A percentile compares a stretch with the other conserved stretches of the same genome.
Evolutionary conservation across 2,113 vertebrate species (phyloP).

Genomic region (Octodon degus): DNA sequence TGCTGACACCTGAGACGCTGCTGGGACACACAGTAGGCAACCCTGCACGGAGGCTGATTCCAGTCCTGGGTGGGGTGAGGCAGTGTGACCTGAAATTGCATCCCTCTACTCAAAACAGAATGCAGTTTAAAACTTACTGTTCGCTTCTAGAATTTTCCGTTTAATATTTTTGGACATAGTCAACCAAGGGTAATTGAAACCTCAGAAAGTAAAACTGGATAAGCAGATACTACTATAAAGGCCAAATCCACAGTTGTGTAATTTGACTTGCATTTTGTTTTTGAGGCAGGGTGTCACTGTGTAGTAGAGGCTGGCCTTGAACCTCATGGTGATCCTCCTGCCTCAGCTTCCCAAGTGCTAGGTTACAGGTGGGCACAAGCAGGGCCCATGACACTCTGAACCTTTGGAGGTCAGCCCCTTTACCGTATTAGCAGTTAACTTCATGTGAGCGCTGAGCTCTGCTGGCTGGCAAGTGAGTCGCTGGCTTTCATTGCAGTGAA

Average conservation of each 20-base stretch:
- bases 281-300: background rate
- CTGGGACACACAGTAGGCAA: background rate
- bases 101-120: background rate
- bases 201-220: background rate
- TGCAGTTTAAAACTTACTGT: background rate
- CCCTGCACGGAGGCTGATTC: background rate
- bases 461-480: background rate
- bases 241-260: background rate
- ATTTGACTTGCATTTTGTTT: background rate
- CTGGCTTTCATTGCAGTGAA: background rate
- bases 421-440: slow-evolving; percentile 3
- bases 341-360: background rate
- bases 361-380: background rate
- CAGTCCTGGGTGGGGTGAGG: background rate
- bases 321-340: background rate
- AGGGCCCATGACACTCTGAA: background rate
- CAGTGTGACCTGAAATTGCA: background rate
- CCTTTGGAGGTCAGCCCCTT: background rate
- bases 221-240: background rate
- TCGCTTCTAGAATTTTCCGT: background rate
- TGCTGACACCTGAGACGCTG: background rate
- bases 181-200: background rate
- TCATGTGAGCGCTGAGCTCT: background rate
- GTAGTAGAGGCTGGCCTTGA: background rate
- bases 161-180: background rate